Conservation (phyloP, 1,140 invertebrate genomes). For the Drosophila busckii region DNA sequence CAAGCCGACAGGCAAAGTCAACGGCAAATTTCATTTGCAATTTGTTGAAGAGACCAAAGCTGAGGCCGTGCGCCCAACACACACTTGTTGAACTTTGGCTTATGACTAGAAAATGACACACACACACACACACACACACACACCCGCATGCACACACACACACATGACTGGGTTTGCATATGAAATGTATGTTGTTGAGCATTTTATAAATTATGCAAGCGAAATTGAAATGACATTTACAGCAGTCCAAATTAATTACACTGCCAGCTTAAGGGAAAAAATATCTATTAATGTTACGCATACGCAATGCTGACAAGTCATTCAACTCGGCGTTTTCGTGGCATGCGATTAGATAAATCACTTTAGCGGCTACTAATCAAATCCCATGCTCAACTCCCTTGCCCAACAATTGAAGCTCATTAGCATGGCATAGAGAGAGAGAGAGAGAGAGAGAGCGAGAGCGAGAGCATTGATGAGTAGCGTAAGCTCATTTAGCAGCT, state of each 20-base stretch:
- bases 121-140: background rate
- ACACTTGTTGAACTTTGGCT: slow-evolving; percentile 59
- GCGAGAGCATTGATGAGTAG: slow-evolving; percentile 25
- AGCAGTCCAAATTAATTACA: slow-evolving; percentile 48
- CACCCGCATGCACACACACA: background rate
- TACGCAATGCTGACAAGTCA: slow-evolving; percentile 15
- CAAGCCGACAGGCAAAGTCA: slow-evolving; percentile 38
- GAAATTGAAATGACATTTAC: slow-evolving; percentile 52
- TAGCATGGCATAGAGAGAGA: slow-evolving; percentile 22
- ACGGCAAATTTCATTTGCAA: slow-evolving; percentile 56
- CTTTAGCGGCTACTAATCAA: slow-evolving; percentile 48
- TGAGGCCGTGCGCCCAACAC: background rate
- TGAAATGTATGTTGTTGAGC: slow-evolving; percentile 24
- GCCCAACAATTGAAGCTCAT: slow-evolving; percentile 45
- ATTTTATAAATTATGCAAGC: slow-evolving; percentile 45
- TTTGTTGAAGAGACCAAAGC: too few relatives aligned
- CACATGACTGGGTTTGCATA: slow-evolving; percentile 12
- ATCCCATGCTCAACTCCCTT: slow-evolving; percentile 23
- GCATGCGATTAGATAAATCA: slow-evolving; percentile 39
- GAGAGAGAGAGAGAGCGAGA: slow-evolving; percentile 6
- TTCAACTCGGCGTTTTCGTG: slow-evolving; percentile 1
- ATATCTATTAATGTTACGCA: slow-evolving; percentile 47
- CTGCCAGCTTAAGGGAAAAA: slow-evolving; percentile 8
- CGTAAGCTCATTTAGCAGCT: slow-evolving; percentile 31
- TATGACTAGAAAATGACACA: slow-evolving; percentile 19